phyloP scores from a whole-genome alignment of 2,113 vertebrate genomes.

The Ictalurus furcatus region DNA sequence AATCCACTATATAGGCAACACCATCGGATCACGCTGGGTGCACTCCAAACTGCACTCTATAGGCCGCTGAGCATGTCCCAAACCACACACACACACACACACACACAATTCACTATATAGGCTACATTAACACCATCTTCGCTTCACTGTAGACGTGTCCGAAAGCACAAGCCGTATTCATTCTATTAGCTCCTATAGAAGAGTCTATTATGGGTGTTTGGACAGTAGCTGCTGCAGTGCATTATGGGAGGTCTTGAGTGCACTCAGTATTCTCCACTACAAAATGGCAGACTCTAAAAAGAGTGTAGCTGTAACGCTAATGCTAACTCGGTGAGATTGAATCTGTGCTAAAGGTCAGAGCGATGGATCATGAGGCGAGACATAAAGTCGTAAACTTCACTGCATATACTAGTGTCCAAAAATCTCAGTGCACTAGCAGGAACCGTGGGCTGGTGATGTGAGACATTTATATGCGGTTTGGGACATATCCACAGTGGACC shows the following conservation, averaged over 20 bases:
- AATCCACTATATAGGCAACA: background rate
- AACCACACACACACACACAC: background rate
- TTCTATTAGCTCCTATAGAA: background rate
- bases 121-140: background rate
- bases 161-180: background rate
- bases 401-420: background rate
- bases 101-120: background rate
- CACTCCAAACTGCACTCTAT: background rate
- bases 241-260: background rate
- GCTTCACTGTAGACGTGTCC: background rate
- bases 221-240: background rate
- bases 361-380: background rate
- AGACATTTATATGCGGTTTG: slow-evolving; percentile 6
- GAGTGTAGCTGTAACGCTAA: background rate
- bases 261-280: background rate
- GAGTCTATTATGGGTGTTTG: background rate
- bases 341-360: background rate
- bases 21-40: background rate
- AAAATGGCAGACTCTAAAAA: background rate
- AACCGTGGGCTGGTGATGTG: background rate
- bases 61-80: background rate
- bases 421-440: background rate
- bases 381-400: background rate
- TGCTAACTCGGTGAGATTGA: background rate
- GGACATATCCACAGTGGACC: background rate